These are phyloP conservation scores for Tokudaia tokunoshimensis DNA, from an alignment of 2,797 vertebrate genomes.

Conservation along the genomic window DNA sequence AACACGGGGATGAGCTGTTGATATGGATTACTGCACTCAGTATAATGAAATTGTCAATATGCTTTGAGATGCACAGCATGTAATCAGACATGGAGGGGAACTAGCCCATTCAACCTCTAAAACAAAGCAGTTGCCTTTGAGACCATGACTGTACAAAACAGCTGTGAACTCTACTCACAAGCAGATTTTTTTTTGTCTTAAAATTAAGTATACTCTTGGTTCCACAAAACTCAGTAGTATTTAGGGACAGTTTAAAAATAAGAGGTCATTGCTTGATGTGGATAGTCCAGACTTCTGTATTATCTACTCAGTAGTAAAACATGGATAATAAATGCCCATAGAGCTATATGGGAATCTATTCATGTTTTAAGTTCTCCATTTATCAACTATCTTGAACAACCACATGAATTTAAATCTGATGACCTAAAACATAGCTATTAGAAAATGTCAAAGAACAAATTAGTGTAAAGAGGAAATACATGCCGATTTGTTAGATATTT, in stretches of 20 bases:
- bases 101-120: slow-evolving; percentile 67
- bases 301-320: neutral
- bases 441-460: neutral
- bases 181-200: neutral
- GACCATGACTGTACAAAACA: slow-evolving; percentile 44
- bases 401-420: neutral
- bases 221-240: neutral
- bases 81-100: slow-evolving; percentile 54
- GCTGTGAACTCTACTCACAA: neutral
- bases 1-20: slow-evolving; percentile 68
- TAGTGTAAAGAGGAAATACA: neutral
- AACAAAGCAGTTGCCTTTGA: slow-evolving; percentile 69
- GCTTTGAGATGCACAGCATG: slow-evolving; percentile 11
- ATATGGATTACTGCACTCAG: slow-evolving; percentile 66
- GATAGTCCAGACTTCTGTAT: neutral
- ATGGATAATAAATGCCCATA: neutral
- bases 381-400: neutral
- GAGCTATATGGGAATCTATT: neutral
- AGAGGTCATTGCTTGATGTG: neutral
- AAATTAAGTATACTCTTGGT: neutral
- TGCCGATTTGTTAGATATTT: neutral
- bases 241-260: neutral
- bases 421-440: neutral
- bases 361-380: neutral
- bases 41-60: slow-evolving; percentile 68